These are phyloP conservation scores for Cataglyphis hispanica DNA, from an alignment of 1,140 invertebrate genomes.

Conservation along the genomic window DNA sequence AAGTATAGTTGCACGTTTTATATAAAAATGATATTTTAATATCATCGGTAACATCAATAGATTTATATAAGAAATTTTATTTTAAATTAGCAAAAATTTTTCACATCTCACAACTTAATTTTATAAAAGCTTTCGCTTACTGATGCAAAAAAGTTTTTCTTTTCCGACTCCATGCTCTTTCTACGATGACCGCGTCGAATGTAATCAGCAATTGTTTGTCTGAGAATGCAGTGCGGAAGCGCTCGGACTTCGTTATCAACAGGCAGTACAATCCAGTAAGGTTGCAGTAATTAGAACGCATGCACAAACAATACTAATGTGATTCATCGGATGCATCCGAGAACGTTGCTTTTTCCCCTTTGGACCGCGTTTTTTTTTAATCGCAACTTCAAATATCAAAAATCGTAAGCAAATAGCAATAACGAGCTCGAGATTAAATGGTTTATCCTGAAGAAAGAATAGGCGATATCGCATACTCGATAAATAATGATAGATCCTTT, in stretches of 20 bases:
- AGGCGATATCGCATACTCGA: neutral
- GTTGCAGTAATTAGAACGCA: conserved; percentile 59
- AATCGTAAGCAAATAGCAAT: neutral
- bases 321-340: conserved; percentile 61
- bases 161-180: neutral
- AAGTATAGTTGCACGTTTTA: neutral
- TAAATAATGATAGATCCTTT: neutral
- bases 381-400: conserved; percentile 14
- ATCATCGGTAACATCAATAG: neutral
- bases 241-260: conserved; percentile 22
- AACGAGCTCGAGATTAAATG: conserved; percentile 3
- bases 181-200: neutral
- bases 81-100: neutral
- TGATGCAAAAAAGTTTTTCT: neutral
- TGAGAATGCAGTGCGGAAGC: conserved; percentile 30
- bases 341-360: conserved; percentile 72
- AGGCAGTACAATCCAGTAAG: conserved; percentile 36
- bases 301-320: conserved; percentile 40
- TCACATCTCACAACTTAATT: neutral
- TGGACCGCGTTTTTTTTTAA: conserved; percentile 38
- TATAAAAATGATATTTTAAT: neutral
- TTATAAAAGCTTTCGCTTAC: neutral
- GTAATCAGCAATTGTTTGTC: neutral
- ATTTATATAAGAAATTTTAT: neutral
- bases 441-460: neutral